A percentile compares a stretch with the other conserved stretches of the same genome.
These are phyloP conservation scores for Mobula birostris DNA, from an alignment of 2,113 vertebrate genomes.

Conservation along the genomic window DNA sequence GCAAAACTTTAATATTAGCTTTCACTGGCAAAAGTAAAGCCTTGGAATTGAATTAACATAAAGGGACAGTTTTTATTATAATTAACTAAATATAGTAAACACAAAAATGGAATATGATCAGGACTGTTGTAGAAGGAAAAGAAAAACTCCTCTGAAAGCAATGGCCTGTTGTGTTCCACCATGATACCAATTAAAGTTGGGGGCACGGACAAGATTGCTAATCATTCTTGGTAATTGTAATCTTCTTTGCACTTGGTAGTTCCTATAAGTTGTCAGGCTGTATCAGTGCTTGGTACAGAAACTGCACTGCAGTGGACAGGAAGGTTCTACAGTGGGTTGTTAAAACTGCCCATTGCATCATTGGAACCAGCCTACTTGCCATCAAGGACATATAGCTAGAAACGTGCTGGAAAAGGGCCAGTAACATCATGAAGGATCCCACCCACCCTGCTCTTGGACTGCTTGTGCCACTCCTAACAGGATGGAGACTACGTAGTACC, in stretches of 20 bases:
- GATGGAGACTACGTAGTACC: too few relatives aligned
- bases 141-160: neutral
- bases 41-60: neutral
- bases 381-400: too few relatives aligned
- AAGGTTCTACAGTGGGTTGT: too few relatives aligned
- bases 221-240: neutral
- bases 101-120: neutral
- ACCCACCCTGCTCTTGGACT: too few relatives aligned
- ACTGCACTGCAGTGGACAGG: too few relatives aligned
- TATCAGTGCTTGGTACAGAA: too few relatives aligned
- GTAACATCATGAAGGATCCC: too few relatives aligned
- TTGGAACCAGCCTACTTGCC: too few relatives aligned
- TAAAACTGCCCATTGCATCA: too few relatives aligned
- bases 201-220: neutral
- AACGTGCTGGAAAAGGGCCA: too few relatives aligned
- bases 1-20: neutral
- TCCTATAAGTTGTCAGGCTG: neutral
- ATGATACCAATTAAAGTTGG: neutral
- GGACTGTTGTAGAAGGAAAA: neutral
- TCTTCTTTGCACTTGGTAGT: neutral
- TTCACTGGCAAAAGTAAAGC: too few relatives aligned
- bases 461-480: too few relatives aligned
- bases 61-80: neutral
- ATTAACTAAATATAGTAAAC: neutral
- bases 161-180: neutral